These are phyloP conservation scores for Caenorhabditis angaria DNA, from an alignment of 2,888 invertebrate species.

Conservation along the genomic window DNA sequence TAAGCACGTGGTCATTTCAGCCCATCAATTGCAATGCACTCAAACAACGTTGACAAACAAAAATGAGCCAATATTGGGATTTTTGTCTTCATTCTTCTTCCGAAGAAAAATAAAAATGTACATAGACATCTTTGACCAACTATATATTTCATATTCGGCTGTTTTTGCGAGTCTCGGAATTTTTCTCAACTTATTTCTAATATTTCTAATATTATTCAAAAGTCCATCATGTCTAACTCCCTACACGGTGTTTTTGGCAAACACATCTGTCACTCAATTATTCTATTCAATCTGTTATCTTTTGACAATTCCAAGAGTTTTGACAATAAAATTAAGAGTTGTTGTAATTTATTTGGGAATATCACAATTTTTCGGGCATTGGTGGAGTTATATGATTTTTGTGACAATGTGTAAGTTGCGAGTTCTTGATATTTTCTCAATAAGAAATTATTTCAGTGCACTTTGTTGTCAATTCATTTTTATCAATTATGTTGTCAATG, in stretches of 20 bases:
- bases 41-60: not conserved
- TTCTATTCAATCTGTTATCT: conserved; percentile 30
- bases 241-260: conserved; percentile 43
- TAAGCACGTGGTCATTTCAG: not conserved
- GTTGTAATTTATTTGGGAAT: conserved; percentile 40
- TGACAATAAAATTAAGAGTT: conserved; percentile 35
- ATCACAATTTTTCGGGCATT: conserved; percentile 34
- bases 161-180: conserved; percentile 31
- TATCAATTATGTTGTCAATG: conserved; percentile 43
- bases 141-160: conserved; percentile 34
- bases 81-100: not conserved
- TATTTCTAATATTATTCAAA: conserved; percentile 38
- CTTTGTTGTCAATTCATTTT: conserved; percentile 41
- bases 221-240: conserved; percentile 40
- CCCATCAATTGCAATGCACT: not conserved
- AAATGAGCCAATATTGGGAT: not conserved
- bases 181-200: conserved; percentile 26
- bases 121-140: conserved; percentile 30
- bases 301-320: conserved; percentile 36
- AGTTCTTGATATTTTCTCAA: not conserved
- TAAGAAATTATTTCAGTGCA: conserved; percentile 29
- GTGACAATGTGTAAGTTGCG: conserved; percentile 27
- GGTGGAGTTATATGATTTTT: conserved; percentile 47
- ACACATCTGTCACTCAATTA: conserved; percentile 40
- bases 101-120: conserved; percentile 16